Percentiles rank a stretch among this genome's conserved stretches.
Conservation (phyloP, 2,797 vertebrate genomes). For the Parambassis ranga region DNA sequence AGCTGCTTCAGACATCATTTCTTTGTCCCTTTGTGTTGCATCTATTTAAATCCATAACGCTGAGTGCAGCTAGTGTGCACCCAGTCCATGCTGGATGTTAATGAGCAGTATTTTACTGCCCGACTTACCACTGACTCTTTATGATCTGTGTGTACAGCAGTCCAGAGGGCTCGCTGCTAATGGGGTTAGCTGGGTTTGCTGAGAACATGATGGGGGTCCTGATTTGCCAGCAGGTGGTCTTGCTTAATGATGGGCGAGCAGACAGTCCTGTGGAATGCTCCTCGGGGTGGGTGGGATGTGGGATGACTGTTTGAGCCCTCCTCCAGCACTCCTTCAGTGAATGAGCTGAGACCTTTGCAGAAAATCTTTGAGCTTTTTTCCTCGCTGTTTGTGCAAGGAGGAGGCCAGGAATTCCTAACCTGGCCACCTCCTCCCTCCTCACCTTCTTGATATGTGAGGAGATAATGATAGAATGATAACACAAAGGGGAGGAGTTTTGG, state of each 20-base stretch:
- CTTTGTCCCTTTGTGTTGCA: slow-evolving; percentile 35
- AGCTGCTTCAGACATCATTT: slow-evolving; percentile 52
- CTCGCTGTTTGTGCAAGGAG: slow-evolving; percentile 77
- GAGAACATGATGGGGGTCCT: slow-evolving; percentile 70
- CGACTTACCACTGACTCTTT: slow-evolving; percentile 36
- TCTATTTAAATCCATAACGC: slow-evolving; percentile 34
- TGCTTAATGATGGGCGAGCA: slow-evolving; percentile 71
- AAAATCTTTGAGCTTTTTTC: slow-evolving; percentile 50
- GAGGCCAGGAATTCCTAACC: slow-evolving; percentile 69
- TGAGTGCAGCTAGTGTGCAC: slow-evolving; percentile 26
- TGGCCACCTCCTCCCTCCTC: slow-evolving; percentile 37
- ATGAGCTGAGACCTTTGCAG: slow-evolving; percentile 36
- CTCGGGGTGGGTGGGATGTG: slow-evolving; percentile 68
- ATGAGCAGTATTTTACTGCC: slow-evolving; percentile 43
- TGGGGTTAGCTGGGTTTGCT: slow-evolving; percentile 61
- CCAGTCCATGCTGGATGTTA: slow-evolving; percentile 41
- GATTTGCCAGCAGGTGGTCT: slow-evolving; percentile 75
- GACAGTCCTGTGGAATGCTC: slow-evolving; percentile 66
- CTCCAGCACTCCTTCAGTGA: slow-evolving; percentile 43
- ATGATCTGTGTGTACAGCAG: slow-evolving; percentile 50
- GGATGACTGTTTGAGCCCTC: slow-evolving; percentile 51
- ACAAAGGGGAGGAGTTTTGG: slow-evolving; percentile 29
- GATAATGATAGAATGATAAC: slow-evolving; percentile 65
- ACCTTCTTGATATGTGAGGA: slow-evolving; percentile 47
- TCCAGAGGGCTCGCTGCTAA: slow-evolving; percentile 51